Evolutionary conservation across 2,113 vertebrate genomes (phyloP).

Genomic region (Gymnocephalus cernua): DNA sequence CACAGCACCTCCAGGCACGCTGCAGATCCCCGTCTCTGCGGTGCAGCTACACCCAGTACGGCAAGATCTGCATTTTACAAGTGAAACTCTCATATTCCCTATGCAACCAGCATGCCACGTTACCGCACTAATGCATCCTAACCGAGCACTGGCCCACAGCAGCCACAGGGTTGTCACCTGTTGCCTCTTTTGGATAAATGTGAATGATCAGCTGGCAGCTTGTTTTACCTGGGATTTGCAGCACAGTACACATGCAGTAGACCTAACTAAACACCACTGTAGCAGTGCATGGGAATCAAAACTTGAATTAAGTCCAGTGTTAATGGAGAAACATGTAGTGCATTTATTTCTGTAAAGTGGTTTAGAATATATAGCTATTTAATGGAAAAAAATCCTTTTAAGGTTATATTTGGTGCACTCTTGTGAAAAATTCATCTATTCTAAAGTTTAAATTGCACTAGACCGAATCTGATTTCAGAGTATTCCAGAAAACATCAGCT

Average conservation of each 20-base stretch:
- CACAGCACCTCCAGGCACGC: slow-evolving; percentile 93
- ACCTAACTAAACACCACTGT: slow-evolving; percentile 47
- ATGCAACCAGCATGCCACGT: slow-evolving; percentile 83
- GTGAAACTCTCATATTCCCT: slow-evolving; percentile 88
- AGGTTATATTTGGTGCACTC: background rate
- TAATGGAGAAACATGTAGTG: background rate
- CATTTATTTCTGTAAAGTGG: background rate
- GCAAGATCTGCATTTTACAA: slow-evolving; percentile 87
- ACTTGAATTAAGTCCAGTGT: background rate
- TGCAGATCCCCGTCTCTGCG: slow-evolving; percentile 97
- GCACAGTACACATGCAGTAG: slow-evolving; percentile 18
- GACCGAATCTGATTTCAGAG: background rate
- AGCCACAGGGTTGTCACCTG: slow-evolving; percentile 22
- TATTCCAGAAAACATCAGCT: background rate
- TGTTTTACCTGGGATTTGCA: slow-evolving; percentile 27
- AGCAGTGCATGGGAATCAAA: slow-evolving; percentile 61
- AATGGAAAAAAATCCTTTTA: background rate
- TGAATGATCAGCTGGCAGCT: slow-evolving; percentile 32
- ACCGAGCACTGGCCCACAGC: slow-evolving; percentile 67
- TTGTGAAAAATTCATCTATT: background rate
- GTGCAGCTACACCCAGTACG: slow-evolving; percentile 98
- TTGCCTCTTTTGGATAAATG: slow-evolving; percentile 42
- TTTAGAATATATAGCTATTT: background rate
- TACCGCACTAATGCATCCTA: slow-evolving; percentile 76
- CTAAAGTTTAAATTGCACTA: background rate